These are phyloP conservation scores for Luehdorfia chinensis DNA, from an alignment of 1,140 invertebrate genomes.

Conservation along the genomic window DNA sequence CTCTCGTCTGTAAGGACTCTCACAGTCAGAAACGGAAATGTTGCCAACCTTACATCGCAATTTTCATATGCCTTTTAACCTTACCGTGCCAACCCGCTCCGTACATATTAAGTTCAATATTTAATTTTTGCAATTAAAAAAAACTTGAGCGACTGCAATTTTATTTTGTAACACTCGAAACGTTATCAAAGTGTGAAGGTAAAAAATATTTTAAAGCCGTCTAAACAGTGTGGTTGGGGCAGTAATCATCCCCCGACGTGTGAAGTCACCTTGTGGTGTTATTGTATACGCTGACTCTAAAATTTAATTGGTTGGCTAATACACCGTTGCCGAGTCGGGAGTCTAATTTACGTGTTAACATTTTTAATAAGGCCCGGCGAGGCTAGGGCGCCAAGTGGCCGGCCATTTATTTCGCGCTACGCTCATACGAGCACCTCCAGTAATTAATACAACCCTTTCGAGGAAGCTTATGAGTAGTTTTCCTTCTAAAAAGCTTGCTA, in stretches of 20 bases:
- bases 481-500: conserved; percentile 69
- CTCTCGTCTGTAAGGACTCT: conserved; percentile 68
- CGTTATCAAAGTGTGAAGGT: conserved; percentile 48
- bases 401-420: conserved; percentile 64
- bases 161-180: conserved; percentile 56
- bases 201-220: conserved; percentile 34
- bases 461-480: conserved; percentile 75
- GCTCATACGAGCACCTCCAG: conserved; percentile 63
- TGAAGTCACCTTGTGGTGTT: conserved; percentile 38
- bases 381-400: conserved; percentile 71
- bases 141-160: conserved; percentile 49
- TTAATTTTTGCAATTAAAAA: conserved; percentile 68
- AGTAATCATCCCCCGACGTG: conserved; percentile 32
- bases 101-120: conserved; percentile 62
- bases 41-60: conserved; percentile 71
- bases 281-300: conserved; percentile 58
- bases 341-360: conserved; percentile 75
- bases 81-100: conserved; percentile 56
- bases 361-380: conserved; percentile 72
- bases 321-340: conserved; percentile 45
- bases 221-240: conserved; percentile 27
- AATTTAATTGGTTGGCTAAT: conserved; percentile 75
- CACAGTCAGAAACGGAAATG: conserved; percentile 63
- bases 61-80: conserved; percentile 72
- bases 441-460: conserved; percentile 72